phyloP scores from a whole-genome alignment of 1,140 invertebrate species.

The Matsumurasca onukii region DNA sequence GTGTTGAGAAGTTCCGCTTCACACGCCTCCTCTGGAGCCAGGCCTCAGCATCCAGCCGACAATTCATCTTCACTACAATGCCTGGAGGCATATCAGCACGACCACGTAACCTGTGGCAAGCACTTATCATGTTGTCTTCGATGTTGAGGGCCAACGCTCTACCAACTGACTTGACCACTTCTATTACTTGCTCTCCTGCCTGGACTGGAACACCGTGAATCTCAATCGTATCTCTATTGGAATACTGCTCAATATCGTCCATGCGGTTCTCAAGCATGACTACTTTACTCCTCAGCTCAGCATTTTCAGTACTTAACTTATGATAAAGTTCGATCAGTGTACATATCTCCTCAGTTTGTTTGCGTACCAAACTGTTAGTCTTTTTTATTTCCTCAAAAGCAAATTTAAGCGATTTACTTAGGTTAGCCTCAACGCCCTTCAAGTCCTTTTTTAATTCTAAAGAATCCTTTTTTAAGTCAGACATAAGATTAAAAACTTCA shows the following conservation, averaged over 20 bases:
- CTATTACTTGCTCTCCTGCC: not conserved
- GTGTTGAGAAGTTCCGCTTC: constrained; percentile 14
- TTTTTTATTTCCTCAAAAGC: not conserved
- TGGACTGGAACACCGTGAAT: constrained; percentile 7
- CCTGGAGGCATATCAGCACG: not conserved
- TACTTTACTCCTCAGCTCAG: not conserved
- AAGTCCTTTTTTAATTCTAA: too few species aligned
- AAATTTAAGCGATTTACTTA: not conserved
- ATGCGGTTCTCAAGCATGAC: not conserved
- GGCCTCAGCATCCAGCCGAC: constrained; percentile 6
- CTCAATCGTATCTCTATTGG: constrained; percentile 8
- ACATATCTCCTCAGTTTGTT: not conserved
- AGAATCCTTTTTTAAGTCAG: not conserved
- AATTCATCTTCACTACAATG: constrained; percentile 16
- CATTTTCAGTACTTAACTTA: not conserved
- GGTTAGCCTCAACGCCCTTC: not conserved
- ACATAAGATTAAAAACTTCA: constrained; percentile 1
- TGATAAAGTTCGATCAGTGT: not conserved
- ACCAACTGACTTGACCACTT: constrained; percentile 12
- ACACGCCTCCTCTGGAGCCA: constrained; percentile 13
- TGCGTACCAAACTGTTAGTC: not conserved
- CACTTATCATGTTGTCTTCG: constrained; percentile 17
- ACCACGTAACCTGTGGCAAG: constrained; percentile 8
- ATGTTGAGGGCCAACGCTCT: not conserved
- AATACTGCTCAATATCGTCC: constrained; percentile 21